These are phyloP conservation scores for Acronicta alni DNA, from an alignment of 2,888 invertebrate species.

Conservation along the genomic window DNA sequence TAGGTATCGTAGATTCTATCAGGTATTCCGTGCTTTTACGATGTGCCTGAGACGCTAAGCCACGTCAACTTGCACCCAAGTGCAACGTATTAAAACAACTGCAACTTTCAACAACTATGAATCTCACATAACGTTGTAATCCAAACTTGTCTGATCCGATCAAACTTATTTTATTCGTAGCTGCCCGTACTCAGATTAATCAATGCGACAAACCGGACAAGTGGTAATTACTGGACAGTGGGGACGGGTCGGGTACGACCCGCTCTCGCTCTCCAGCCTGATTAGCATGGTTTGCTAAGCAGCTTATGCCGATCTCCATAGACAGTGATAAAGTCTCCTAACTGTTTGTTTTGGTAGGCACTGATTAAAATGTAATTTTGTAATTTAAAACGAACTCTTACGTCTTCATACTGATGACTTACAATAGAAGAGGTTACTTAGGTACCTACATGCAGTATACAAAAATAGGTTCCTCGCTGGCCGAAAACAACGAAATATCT, in stretches of 20 bases:
- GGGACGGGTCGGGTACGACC: constrained; percentile 17
- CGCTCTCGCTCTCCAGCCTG: constrained; percentile 29
- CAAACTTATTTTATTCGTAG: constrained; percentile 43
- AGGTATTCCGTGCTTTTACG: not conserved
- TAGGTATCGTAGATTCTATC: too few species aligned
- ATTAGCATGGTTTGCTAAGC: constrained; percentile 49
- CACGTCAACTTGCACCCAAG: not conserved
- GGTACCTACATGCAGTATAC: too few species aligned
- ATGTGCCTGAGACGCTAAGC: not conserved
- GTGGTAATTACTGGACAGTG: constrained; percentile 49
- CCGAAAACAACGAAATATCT: too few species aligned
- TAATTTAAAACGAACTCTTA: too few species aligned
- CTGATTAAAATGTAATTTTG: not conserved
- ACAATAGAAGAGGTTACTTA: not conserved
- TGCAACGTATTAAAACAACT: not conserved
- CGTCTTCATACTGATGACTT: too few species aligned
- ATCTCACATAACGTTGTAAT: not conserved
- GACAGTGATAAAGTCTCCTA: constrained; percentile 30
- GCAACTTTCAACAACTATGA: too few species aligned
- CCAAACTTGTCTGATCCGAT: constrained; percentile 8
- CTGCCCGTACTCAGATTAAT: constrained; percentile 51
- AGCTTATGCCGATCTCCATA: constrained; percentile 34
- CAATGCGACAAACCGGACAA: constrained; percentile 51
- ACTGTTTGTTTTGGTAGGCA: constrained; percentile 38
- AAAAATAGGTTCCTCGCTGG: too few species aligned